Conservation (phyloP, 2,888 invertebrate species). For the Acronicta alni region DNA sequence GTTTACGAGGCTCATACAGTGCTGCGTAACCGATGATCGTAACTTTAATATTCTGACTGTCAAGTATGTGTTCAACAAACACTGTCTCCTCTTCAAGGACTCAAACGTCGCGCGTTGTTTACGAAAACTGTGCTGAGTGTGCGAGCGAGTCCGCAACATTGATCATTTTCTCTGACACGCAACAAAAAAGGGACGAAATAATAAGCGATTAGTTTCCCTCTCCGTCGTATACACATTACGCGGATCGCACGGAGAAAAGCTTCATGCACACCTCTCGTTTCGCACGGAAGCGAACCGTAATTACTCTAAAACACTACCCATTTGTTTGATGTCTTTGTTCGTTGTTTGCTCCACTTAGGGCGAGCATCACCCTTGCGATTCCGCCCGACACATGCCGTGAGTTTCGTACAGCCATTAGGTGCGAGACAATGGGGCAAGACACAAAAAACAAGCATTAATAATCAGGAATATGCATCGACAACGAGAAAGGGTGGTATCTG, state of each 20-base stretch:
- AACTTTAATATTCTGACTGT: conserved; percentile 59
- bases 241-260: conserved; percentile 70
- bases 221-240: conserved; percentile 65
- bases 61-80: conserved; percentile 52
- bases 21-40: conserved; percentile 59
- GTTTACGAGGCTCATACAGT: conserved; percentile 67
- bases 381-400: conserved; percentile 83
- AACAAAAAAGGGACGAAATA: conserved; percentile 76
- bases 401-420: conserved; percentile 83
- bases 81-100: conserved; percentile 62
- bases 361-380: conserved; percentile 86
- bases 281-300: conserved; percentile 87
- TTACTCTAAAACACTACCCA: conserved; percentile 89
- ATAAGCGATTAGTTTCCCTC: conserved; percentile 79
- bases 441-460: conserved; percentile 88
- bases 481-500: conserved; percentile 70
- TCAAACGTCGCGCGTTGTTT: conserved; percentile 67
- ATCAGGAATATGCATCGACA: conserved; percentile 87
- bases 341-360: conserved; percentile 88
- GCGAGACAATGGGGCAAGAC: conserved; percentile 83
- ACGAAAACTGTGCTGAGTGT: conserved; percentile 64
- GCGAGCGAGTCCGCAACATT: conserved; percentile 66
- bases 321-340: conserved; percentile 90
- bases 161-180: conserved; percentile 77
- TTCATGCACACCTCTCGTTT: conserved; percentile 85